phyloP scores from a whole-genome alignment of 2,888 invertebrate genomes.

The Melanotus villosus region DNA sequence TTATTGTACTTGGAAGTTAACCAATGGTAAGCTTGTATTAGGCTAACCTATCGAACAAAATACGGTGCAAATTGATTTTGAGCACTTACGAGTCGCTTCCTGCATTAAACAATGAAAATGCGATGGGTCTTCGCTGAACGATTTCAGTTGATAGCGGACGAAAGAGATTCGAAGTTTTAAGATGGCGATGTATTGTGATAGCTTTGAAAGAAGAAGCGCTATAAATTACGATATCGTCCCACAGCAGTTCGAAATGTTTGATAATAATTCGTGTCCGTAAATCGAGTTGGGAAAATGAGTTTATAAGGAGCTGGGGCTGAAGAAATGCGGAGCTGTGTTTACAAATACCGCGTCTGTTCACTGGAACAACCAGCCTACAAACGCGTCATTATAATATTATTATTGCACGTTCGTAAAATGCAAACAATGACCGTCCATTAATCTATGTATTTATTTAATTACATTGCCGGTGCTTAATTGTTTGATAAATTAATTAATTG shows the following conservation, averaged over 20 bases:
- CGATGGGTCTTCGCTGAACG: no score
- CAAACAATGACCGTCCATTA: conserved; percentile 39
- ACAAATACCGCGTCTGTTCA: conserved; percentile 22
- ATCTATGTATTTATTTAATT: conserved; percentile 42
- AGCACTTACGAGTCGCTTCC: no score
- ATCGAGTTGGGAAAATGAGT: conserved; percentile 8
- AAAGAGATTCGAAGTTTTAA: no score
- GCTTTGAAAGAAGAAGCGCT: no score
- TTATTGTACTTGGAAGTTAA: no score
- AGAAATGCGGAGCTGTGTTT: conserved; percentile 23
- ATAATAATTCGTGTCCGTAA: conserved; percentile 11
- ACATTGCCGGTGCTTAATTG: conserved; percentile 43
- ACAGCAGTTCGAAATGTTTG: conserved; percentile 1
- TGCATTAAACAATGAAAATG: no score
- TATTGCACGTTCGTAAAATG: conserved; percentile 41
- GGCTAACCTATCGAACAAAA: no score
- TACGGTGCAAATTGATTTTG: no score
- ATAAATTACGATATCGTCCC: no score
- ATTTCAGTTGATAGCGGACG: no score
- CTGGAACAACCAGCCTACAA: conserved; percentile 31
- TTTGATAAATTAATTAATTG: conserved; percentile 46
- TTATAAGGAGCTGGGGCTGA: conserved; percentile 15
- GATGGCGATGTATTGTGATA: no score
- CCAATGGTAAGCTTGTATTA: no score
- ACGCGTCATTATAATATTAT: conserved; percentile 36